Percentiles rank a stretch among this genome's conserved stretches.
Evolutionary conservation across 2,797 vertebrate genomes (phyloP).

Genomic region (Acanthurus leucopareius): DNA sequence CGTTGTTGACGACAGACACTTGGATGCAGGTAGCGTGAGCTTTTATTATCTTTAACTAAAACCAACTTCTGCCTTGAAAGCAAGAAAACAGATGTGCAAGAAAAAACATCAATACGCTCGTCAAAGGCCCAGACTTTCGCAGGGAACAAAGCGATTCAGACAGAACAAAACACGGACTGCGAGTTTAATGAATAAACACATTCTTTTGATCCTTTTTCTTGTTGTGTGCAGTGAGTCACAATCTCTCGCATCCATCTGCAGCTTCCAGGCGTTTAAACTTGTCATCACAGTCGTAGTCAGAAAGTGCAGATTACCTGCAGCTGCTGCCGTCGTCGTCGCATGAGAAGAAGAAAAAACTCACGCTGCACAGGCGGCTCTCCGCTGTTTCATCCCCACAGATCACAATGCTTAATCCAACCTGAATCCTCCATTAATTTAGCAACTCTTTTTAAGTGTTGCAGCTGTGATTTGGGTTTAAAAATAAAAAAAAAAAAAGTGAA

Average conservation of each 20-base stretch:
- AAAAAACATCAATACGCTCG: background rate
- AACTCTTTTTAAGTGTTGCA: background rate
- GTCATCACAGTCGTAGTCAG: conserved; percentile 6
- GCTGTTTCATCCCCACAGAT: background rate
- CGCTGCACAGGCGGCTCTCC: background rate
- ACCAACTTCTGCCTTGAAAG: background rate
- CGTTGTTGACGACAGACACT: too few relatives aligned
- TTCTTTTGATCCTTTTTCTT: conserved; percentile 11
- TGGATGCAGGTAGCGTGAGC: too few relatives aligned
- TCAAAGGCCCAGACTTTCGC: background rate
- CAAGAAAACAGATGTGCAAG: background rate
- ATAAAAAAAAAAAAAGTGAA: background rate
- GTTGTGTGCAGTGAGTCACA: conserved; percentile 14
- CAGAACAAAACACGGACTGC: background rate
- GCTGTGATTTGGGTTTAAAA: background rate
- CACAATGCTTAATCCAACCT: conserved; percentile 3
- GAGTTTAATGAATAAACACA: conserved; percentile 29
- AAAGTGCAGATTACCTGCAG: conserved; percentile 10
- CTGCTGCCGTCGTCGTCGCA: background rate
- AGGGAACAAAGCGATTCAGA: background rate
- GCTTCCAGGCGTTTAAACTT: conserved; percentile 7
- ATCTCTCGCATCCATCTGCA: conserved; percentile 24
- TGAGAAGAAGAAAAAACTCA: background rate
- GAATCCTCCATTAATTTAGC: background rate
- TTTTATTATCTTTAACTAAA: background rate